These are phyloP conservation scores for Ctenomys sociabilis DNA, from an alignment of 2,113 vertebrate species.

Conservation along the genomic window DNA sequence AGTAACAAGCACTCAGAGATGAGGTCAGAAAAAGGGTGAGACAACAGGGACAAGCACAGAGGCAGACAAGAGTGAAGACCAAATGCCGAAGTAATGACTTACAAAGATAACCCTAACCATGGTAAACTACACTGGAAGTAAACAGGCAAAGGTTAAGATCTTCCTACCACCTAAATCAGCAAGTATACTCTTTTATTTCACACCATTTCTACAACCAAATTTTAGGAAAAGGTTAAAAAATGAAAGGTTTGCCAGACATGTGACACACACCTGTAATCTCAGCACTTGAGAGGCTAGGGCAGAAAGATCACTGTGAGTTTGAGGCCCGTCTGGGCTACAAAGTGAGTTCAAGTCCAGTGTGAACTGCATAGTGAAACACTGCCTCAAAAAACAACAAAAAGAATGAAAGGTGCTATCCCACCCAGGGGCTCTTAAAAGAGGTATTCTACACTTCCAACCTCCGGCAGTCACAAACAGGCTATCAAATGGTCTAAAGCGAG, in stretches of 20 bases:
- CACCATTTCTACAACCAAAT: background rate
- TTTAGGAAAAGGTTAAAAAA: slow-evolving; percentile 19
- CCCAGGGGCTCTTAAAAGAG: background rate
- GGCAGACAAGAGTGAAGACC: background rate
- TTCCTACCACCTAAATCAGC: background rate
- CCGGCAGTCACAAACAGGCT: background rate
- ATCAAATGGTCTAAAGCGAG: background rate
- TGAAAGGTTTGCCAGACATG: background rate
- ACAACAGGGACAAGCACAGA: background rate
- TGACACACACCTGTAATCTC: background rate
- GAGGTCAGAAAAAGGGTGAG: background rate
- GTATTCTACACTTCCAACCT: background rate
- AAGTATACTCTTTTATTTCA: slow-evolving; percentile 14
- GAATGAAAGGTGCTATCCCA: background rate
- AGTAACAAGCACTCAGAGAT: background rate
- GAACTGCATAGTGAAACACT: background rate
- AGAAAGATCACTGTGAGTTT: background rate
- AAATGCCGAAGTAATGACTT: slow-evolving; percentile 12
- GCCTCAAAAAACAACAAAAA: background rate
- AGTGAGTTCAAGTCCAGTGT: background rate
- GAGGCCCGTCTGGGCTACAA: background rate
- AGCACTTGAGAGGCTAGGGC: background rate
- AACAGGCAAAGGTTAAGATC: slow-evolving; percentile 42
- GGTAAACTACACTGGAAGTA: background rate
- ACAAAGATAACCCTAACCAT: background rate